phyloP scores from a whole-genome alignment of 2,888 invertebrate species.

The Blera fallax region DNA sequence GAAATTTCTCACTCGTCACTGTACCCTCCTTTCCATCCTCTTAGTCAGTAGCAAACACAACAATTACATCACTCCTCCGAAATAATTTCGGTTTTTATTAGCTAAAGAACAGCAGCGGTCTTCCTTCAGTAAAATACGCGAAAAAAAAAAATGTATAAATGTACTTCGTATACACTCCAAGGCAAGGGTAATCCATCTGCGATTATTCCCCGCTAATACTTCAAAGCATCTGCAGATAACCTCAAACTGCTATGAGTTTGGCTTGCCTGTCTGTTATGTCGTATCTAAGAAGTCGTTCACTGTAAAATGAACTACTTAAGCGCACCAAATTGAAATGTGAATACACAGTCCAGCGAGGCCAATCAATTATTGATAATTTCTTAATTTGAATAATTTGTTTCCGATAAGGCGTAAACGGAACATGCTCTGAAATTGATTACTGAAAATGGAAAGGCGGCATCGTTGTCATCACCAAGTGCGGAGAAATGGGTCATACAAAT shows the following conservation, averaged over 20 bases:
- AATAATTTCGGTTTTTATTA: slow-evolving; percentile 61
- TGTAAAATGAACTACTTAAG: not conserved
- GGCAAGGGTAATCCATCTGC: not conserved
- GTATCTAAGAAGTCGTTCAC: not conserved
- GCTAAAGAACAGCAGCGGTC: slow-evolving; percentile 8
- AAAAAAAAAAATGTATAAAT: not conserved
- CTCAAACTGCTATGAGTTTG: too few relatives aligned
- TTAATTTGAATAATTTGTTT: slow-evolving; percentile 45
- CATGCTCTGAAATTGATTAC: slow-evolving; percentile 1
- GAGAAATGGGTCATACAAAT: not conserved
- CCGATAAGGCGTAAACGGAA: slow-evolving; percentile 19
- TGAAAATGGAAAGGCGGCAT: not conserved
- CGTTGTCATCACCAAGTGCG: not conserved
- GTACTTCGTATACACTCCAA: not conserved
- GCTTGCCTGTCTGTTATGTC: not conserved
- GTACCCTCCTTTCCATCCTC: not conserved
- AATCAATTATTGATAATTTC: slow-evolving; percentile 42
- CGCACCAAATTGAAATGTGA: not conserved
- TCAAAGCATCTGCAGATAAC: slow-evolving; percentile 3
- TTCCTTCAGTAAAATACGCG: not conserved
- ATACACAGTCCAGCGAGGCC: not conserved
- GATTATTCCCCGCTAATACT: not conserved
- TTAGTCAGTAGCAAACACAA: not conserved
- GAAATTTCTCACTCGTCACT: slow-evolving; percentile 35
- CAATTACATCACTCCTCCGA: slow-evolving; percentile 59